Evolutionary conservation across 2,888 invertebrate species (phyloP).

Genomic region (Oscheius sp.): DNA sequence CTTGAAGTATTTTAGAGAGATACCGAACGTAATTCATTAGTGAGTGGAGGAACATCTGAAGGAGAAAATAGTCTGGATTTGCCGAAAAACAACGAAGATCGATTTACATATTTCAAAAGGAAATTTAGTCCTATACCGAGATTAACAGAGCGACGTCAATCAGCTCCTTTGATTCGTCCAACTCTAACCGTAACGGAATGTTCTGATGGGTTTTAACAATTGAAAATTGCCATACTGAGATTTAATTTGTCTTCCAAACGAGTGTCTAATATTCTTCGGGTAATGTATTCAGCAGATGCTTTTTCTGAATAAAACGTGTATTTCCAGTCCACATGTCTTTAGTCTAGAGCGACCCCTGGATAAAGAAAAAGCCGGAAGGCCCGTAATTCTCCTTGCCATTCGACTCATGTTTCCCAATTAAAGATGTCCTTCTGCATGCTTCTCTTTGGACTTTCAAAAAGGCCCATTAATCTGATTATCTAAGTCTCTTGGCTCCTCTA

Average conservation of each 20-base stretch:
- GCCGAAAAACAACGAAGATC: constrained; percentile 1
- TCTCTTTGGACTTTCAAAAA: background rate
- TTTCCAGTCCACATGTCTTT: no score
- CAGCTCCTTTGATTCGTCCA: constrained; percentile 19
- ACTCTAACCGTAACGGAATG: constrained; percentile 17
- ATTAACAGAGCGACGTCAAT: constrained; percentile 14
- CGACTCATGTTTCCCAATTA: constrained; percentile 12
- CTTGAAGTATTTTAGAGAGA: background rate
- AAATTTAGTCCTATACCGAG: constrained; percentile 18
- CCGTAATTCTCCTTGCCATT: constrained; percentile 1
- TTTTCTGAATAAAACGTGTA: background rate
- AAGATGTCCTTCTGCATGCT: background rate
- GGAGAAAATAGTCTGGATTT: constrained; percentile 5
- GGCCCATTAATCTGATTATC: no score
- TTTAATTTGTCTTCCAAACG: background rate
- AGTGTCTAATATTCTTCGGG: constrained; percentile 3
- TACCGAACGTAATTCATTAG: constrained; percentile 19
- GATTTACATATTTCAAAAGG: background rate
- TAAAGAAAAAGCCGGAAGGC: background rate
- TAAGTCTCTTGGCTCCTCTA: no score
- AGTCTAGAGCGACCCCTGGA: background rate
- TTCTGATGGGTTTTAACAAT: constrained; percentile 16
- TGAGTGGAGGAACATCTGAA: constrained; percentile 14
- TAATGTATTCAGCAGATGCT: background rate
- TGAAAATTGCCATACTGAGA: background rate